Base-by-base conservation (phyloP, 2,888 invertebrate genomes). In the Acleris holmiana region DNA sequence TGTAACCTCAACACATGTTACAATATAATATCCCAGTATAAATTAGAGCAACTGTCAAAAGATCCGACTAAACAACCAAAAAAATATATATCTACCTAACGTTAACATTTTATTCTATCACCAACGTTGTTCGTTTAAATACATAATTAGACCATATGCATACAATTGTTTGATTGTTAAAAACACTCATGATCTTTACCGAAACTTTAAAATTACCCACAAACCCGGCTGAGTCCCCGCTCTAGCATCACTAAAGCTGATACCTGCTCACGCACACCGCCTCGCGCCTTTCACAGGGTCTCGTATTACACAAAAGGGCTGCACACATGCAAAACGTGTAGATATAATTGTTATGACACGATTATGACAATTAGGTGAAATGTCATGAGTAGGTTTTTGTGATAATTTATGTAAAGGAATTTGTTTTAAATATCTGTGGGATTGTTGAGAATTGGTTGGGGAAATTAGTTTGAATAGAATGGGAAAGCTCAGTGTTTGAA, bases 201-300 rank as follows among this genome's bases (percentile, higher is more conserved):
- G 19, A 8, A 19, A 8, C 17, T 54, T 19, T 2, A 21, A 57
- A 69, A 65, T 65, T 63, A 68, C 74, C 76, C 72, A 6, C 63
- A 64, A 72, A 23, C 19, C 8, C 0, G 71, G 77, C 68, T 68
- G 72, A 71, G 62, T 54, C 61, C 59, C 56, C 18, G n/a, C n/a
- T 23, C 67, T 55, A 61, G 73, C 68, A 73, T 67, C 78, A 69
- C 77, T 17, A 66, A 67, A 69, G 64, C 62, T 61, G 72, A 76
- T 79, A 79, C 79, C 84, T 85, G 85, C 83, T 73, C 69, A 78
- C 81, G 4, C 84, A 82, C 82, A 84, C 84, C 74, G 3, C n/a
- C 51, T n/a, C 47, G 51, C 8, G 57, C 77, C 80, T 82, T 81
- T 77, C 80, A 82, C 81, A 77, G 77, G 73, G 76, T 67, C 62